Percentiles rank a stretch among this genome's conserved stretches.
Evolutionary conservation across 2,888 invertebrate species (phyloP).

Genomic region (Pammene aurita): DNA sequence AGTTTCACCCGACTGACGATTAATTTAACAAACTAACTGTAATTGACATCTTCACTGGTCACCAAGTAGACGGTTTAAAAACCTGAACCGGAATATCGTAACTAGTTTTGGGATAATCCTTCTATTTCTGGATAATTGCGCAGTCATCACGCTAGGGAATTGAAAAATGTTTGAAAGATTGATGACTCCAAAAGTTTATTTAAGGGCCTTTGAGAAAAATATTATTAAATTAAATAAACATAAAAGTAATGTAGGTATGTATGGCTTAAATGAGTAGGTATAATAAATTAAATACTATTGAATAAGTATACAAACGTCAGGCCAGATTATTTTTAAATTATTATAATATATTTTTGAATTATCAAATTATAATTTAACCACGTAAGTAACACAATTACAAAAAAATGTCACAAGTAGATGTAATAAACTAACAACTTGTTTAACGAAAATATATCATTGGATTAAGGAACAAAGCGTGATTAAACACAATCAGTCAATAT

Average conservation of each 20-base stretch:
- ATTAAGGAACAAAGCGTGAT: too few species aligned
- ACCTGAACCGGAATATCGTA: conserved; percentile 24
- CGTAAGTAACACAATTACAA: too few species aligned
- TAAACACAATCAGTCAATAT: too few species aligned
- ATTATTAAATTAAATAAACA: not conserved
- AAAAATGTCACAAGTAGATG: too few species aligned
- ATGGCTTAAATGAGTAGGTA: too few species aligned
- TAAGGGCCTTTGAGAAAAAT: not conserved
- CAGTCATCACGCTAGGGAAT: conserved; percentile 40
- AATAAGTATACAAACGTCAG: not conserved
- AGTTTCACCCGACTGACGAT: conserved; percentile 22
- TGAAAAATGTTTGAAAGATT: conserved; percentile 29
- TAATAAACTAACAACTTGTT: too few species aligned
- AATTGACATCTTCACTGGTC: conserved; percentile 31
- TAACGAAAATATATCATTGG: too few species aligned
- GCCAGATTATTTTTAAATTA: not conserved
- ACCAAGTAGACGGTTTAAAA: conserved; percentile 30
- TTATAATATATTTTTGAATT: too few species aligned
- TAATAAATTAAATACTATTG: not conserved
- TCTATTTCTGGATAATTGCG: conserved; percentile 43
- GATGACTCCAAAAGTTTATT: conserved; percentile 12
- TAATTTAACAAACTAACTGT: conserved; percentile 23
- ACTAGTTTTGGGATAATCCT: conserved; percentile 41
- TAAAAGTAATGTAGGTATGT: too few species aligned
- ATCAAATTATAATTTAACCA: too few species aligned